These are phyloP conservation scores for Tyrophagus putrescentiae DNA, from an alignment of 1,140 invertebrate species.

Conservation along the genomic window DNA sequence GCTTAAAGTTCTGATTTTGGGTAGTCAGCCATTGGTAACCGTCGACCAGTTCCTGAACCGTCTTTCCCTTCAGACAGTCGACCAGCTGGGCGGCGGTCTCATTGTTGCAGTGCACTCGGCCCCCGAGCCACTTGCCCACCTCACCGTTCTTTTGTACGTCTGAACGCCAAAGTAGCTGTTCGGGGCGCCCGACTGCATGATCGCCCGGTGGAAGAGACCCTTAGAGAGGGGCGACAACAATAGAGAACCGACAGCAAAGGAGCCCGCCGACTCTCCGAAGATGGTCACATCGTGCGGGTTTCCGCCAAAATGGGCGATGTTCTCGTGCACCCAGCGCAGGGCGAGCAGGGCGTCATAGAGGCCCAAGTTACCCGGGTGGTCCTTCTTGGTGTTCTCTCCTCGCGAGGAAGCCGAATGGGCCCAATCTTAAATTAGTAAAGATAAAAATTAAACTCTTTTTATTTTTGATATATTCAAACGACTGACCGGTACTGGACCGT, in stretches of 20 bases:
- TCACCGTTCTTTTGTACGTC: conserved; percentile 43
- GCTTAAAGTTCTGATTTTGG: background rate
- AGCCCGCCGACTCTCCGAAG: conserved; percentile 38
- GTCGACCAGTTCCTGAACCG: background rate
- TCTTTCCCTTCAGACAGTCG: conserved; percentile 10
- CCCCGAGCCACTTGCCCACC: conserved; percentile 28
- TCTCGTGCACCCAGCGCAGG: conserved; percentile 26
- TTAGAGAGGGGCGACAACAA: conserved; percentile 31
- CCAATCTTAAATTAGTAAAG: no score
- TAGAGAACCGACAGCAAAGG: conserved; percentile 31
- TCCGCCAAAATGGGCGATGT: conserved; percentile 28
- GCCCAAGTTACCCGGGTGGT: conserved; percentile 32
- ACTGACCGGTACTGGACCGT: conserved; percentile 56
- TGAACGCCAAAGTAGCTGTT: conserved; percentile 31
- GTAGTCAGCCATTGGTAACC: background rate
- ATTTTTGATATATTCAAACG: no score
- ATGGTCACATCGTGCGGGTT: conserved; percentile 34
- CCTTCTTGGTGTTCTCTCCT: conserved; percentile 31
- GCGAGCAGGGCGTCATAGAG: conserved; percentile 26
- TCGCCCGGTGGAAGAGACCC: conserved; percentile 30
- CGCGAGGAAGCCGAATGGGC: conserved; percentile 56
- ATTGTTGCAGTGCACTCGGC: background rate
- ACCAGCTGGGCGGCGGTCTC: background rate
- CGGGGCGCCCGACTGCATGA: conserved; percentile 28
- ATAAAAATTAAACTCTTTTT: no score